Conservation (phyloP, 2,888 invertebrate genomes). For the Himalopsyche japonica region DNA sequence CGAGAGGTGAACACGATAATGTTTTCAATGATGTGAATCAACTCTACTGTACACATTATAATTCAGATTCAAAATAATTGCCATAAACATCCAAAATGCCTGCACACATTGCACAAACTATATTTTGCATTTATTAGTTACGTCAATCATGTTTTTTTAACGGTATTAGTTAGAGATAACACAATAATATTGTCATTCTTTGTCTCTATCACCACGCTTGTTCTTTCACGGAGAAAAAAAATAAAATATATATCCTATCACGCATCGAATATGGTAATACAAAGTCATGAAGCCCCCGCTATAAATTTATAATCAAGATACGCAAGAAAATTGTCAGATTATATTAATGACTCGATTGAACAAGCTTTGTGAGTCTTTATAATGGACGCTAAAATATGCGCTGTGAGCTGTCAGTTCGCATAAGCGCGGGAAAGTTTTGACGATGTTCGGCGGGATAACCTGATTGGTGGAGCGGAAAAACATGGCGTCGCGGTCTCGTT, state of each 20-base stretch:
- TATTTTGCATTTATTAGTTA: neutral
- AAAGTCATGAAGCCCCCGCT: neutral
- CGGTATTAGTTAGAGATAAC: neutral
- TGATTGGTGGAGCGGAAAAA: slow-evolving; percentile 34
- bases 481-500: slow-evolving; percentile 34
- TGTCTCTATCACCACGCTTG: neutral
- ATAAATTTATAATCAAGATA: slow-evolving; percentile 20
- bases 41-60: neutral
- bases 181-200: neutral
- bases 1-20: slow-evolving; percentile 6
- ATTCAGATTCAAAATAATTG: neutral
- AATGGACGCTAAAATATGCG: slow-evolving; percentile 20
- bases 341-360: neutral
- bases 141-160: neutral
- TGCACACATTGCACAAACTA: neutral
- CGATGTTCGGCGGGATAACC: slow-evolving; percentile 32
- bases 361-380: neutral
- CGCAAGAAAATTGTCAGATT: slow-evolving; percentile 13
- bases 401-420: slow-evolving; percentile 19
- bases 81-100: neutral
- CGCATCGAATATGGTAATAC: neutral
- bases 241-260: neutral
- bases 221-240: neutral
- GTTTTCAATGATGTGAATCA: neutral
- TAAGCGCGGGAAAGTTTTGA: slow-evolving; percentile 28